Percentiles rank a stretch among this genome's conserved stretches.
phyloP scores from a whole-genome alignment of 2,888 invertebrate species.

The Mythimna loreyi region DNA sequence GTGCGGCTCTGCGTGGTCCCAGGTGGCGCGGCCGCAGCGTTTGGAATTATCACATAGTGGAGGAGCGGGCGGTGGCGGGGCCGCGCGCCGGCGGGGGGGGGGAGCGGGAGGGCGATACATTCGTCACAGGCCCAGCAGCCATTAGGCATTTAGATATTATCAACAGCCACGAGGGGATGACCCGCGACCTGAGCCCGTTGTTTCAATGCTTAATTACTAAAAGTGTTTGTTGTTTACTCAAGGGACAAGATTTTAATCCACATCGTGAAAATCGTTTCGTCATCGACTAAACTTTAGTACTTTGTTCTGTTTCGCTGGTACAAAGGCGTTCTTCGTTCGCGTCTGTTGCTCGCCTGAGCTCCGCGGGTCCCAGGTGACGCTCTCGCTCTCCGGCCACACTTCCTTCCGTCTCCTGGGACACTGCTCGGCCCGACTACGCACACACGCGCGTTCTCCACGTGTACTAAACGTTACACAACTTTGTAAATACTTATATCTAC shows the following conservation, averaged over 20 bases:
- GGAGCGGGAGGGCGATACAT: conserved; percentile 85
- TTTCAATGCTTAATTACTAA: conserved; percentile 89
- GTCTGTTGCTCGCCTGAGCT: conserved; percentile 77
- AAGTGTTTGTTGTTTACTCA: conserved; percentile 85
- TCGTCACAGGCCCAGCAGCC: conserved; percentile 91
- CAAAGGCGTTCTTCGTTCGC: conserved; percentile 72
- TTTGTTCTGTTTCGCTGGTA: conserved; percentile 58
- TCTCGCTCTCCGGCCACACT: conserved; percentile 86
- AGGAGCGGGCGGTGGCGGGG: conserved; percentile 79
- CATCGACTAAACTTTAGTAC: conserved; percentile 57
- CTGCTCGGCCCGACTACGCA: conserved; percentile 82
- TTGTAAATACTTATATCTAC: conserved; percentile 20
- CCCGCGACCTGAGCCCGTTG: conserved; percentile 87
- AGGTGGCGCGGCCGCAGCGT: conserved; percentile 91
- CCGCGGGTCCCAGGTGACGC: conserved; percentile 85
- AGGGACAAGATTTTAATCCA: conserved; percentile 74
- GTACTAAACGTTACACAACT: conserved; percentile 42
- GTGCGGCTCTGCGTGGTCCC: conserved; percentile 88
- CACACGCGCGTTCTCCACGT: conserved; percentile 64
- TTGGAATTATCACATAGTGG: conserved; percentile 91
- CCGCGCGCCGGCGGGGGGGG: conserved; percentile 68
- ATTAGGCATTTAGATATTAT: conserved; percentile 92
- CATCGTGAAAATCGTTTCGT: conserved; percentile 61
- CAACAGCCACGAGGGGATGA: conserved; percentile 86
- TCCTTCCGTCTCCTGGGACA: conserved; percentile 85